Percentiles rank a stretch among this genome's conserved stretches.
phyloP scores from a whole-genome alignment of 2,888 invertebrate genomes.

The Chelonus formosanus region DNA sequence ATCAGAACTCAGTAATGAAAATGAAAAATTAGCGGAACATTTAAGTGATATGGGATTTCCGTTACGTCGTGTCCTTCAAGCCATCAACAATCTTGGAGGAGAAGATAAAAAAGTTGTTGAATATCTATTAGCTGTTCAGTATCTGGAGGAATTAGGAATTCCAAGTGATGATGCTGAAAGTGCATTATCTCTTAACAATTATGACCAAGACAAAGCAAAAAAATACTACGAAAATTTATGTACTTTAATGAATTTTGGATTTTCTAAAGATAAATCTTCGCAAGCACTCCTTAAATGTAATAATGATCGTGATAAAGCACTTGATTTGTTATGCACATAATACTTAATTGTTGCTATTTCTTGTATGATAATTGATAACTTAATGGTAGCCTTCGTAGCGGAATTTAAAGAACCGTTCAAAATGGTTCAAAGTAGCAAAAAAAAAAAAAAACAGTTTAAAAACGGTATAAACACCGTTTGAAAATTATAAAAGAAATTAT shows the following conservation, averaged over 20 bases:
- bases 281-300: conserved; percentile 79
- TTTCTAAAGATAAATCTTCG: conserved; percentile 79
- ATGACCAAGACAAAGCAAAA: conserved; percentile 64
- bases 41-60: conserved; percentile 92
- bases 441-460: no score
- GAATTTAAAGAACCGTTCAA: no score
- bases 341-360: conserved; percentile 31
- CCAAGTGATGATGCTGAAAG: conserved; percentile 65
- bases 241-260: conserved; percentile 84
- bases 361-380: no score
- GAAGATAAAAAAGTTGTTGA: conserved; percentile 88
- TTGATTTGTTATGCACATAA: conserved; percentile 84
- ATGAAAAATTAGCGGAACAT: conserved; percentile 75
- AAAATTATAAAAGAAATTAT: no score
- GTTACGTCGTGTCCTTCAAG: conserved; percentile 79
- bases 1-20: conserved; percentile 52
- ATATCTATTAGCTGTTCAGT: conserved; percentile 75
- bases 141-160: conserved; percentile 65
- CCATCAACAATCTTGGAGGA: conserved; percentile 77
- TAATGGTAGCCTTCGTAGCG: no score
- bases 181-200: conserved; percentile 65
- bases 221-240: conserved; percentile 68
- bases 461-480: no score
- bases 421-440: no score
- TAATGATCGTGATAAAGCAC: conserved; percentile 85